Evolutionary conservation across 2,888 invertebrate species (phyloP).

Genomic region (Autographa gamma): DNA sequence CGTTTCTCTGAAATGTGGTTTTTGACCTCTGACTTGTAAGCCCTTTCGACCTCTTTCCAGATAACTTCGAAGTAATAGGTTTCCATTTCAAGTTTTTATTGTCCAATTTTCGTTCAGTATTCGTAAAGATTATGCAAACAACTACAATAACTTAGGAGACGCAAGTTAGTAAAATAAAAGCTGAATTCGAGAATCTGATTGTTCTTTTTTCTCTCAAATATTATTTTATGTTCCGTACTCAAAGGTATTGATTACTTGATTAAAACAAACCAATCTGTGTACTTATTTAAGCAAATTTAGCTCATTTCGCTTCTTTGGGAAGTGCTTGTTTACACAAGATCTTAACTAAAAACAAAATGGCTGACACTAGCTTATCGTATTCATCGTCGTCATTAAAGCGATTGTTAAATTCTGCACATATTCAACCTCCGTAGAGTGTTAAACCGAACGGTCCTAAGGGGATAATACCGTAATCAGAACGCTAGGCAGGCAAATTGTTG

Average conservation of each 20-base stretch:
- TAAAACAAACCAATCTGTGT: not conserved
- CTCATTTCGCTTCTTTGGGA: not conserved
- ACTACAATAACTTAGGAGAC: slow-evolving; percentile 6
- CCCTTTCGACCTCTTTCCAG: slow-evolving; percentile 37
- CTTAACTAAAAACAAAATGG: not conserved
- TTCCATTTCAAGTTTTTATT: slow-evolving; percentile 58
- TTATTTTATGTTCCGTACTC: not conserved
- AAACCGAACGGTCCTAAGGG: slow-evolving; percentile 8
- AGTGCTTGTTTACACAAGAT: not conserved
- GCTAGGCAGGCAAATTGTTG: not conserved
- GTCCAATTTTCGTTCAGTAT: slow-evolving; percentile 43
- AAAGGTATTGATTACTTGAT: not conserved
- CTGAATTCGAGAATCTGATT: slow-evolving; percentile 1
- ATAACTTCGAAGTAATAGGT: slow-evolving; percentile 48
- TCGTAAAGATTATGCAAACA: slow-evolving; percentile 44
- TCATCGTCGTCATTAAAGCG: not conserved
- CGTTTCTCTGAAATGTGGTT: slow-evolving; percentile 20
- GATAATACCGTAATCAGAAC: not conserved
- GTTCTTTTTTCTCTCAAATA: not conserved
- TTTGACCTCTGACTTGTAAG: slow-evolving; percentile 41
- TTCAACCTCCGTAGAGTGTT: slow-evolving; percentile 1
- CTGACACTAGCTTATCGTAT: not conserved
- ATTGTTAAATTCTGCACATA: slow-evolving; percentile 6
- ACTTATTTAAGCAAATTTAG: not conserved
- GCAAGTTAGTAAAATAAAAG: not conserved